A percentile compares a stretch with the other conserved stretches of the same genome.
Evolutionary conservation across 92 coral and sea anemone genomes (phyloP).

Genomic region (Zoanthus gigantus): DNA sequence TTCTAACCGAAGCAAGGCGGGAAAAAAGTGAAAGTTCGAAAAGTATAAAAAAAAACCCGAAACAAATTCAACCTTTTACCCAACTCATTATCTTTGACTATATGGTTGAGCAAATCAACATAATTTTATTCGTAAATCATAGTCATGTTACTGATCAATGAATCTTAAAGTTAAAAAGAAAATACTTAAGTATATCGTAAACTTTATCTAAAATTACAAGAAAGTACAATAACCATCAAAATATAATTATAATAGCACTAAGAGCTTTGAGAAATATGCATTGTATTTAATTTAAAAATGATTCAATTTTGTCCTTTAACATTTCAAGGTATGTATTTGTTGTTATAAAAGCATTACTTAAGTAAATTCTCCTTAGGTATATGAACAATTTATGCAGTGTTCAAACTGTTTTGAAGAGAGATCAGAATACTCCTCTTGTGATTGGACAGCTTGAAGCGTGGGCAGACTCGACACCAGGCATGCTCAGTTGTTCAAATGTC

Average conservation of each 20-base stretch:
- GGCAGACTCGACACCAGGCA: constrained; percentile 55
- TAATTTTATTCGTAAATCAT: not conserved
- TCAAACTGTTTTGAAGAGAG: not conserved
- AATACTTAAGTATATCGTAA: not conserved
- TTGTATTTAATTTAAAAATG: not conserved
- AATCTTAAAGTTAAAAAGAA: not conserved
- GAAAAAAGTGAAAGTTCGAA: not conserved
- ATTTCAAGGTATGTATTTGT: not conserved
- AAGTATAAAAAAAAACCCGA: not conserved
- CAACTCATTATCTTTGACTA: not conserved
- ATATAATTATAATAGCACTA: too few species aligned
- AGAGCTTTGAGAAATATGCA: not conserved
- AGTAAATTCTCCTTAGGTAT: constrained; percentile 20
- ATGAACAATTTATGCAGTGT: not conserved
- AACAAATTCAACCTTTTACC: not conserved
- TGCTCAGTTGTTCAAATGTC: constrained; percentile 57
- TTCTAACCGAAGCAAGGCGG: not conserved
- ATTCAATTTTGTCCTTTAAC: not conserved
- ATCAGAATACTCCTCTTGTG: not conserved
- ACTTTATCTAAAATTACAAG: not conserved
- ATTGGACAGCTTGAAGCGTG: constrained; percentile 37
- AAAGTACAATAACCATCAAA: not conserved
- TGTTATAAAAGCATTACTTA: not conserved
- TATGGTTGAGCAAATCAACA: not conserved
- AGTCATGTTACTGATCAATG: not conserved